Conservation (phyloP, 2,888 invertebrate species). For the Chrysina gloriosa region DNA sequence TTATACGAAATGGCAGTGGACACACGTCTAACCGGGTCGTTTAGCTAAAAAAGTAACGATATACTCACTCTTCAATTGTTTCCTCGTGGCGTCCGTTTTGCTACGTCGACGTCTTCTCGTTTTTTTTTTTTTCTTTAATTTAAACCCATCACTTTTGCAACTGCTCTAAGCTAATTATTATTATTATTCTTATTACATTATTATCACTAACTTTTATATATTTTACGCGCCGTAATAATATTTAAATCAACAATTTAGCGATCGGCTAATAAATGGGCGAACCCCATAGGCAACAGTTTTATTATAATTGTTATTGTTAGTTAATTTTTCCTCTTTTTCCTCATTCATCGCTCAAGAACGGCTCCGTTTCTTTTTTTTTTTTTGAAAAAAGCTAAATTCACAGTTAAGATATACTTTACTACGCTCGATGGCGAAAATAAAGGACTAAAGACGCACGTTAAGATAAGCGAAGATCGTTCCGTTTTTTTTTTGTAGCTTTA, state of each 20-base stretch:
- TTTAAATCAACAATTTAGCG: constrained; percentile 50
- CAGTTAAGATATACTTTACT: too few relatives aligned
- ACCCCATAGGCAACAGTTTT: constrained; percentile 46
- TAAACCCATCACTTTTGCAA: background rate
- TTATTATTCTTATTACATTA: constrained; percentile 10
- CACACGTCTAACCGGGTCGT: constrained; percentile 53
- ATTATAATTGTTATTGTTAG: constrained; percentile 9
- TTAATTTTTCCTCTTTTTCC: constrained; percentile 17
- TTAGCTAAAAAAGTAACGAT: constrained; percentile 41
- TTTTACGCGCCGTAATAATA: constrained; percentile 52
- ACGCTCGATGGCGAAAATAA: too few relatives aligned
- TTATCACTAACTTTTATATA: constrained; percentile 51
- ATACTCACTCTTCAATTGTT: constrained; percentile 26
- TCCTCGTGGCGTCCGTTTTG: background rate
- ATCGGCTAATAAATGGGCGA: constrained; percentile 42
- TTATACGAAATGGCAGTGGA: constrained; percentile 60
- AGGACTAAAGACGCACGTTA: too few relatives aligned
- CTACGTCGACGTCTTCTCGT: background rate
- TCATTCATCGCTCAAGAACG: too few relatives aligned
- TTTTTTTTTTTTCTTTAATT: background rate
- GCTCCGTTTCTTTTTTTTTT: too few relatives aligned
- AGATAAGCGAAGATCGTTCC: too few relatives aligned
- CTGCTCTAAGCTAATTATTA: constrained; percentile 4
- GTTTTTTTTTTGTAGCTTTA: too few relatives aligned
- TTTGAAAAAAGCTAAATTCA: too few relatives aligned